Base-by-base conservation (phyloP, 2,888 invertebrate genomes). In the Sphinx pinastri region DNA sequence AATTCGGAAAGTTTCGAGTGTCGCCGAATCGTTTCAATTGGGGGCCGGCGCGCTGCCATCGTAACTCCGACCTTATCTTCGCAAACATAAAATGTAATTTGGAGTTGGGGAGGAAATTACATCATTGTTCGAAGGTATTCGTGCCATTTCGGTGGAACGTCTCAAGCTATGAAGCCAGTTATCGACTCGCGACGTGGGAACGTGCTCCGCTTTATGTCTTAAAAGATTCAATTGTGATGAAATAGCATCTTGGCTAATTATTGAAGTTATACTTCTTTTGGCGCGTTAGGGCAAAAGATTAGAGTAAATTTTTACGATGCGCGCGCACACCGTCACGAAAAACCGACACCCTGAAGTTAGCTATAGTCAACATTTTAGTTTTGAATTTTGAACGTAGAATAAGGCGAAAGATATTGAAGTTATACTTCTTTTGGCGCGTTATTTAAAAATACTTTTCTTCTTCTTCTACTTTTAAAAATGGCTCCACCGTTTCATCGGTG, bases 1-100 rank as follows among this genome's bases (percentile, higher is more conserved):
- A 88, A 86, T 88, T 90, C 84, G 73, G 68, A 82, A 87, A 87
- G 75, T 87, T 84, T 79, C 77, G 78, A 72, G 78, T 79, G 80
- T 82, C 77, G 74, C 80, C 79, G 79, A 84, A 83, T 85, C 84
- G 82, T 86, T 85, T 78, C 81, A 76, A 83, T 87, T 86, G 86
- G 88, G 83, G 85, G 85, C 77, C 82, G 83, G 72, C 69, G 73
- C 52, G 31, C 49, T 16, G 72, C 66, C 72, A 68, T 51, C 54
- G 68, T 31, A 83, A 81, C 77, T 78, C 76, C 73, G 67, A 68
- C 71, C 76, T 79, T 84, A 76, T 49, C 0, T 4, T 4, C 14
- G 6, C 8, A 4, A 11, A 6, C n/a, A 70, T 76, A 83, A 72
- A 76, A 77, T 74, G 69, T 71, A 79, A 77, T 80, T 81, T 83